A percentile compares a stretch with the other conserved stretches of the same genome.
These are phyloP conservation scores for Alitta virens DNA, from an alignment of 2,888 invertebrate genomes.

Conservation along the genomic window DNA sequence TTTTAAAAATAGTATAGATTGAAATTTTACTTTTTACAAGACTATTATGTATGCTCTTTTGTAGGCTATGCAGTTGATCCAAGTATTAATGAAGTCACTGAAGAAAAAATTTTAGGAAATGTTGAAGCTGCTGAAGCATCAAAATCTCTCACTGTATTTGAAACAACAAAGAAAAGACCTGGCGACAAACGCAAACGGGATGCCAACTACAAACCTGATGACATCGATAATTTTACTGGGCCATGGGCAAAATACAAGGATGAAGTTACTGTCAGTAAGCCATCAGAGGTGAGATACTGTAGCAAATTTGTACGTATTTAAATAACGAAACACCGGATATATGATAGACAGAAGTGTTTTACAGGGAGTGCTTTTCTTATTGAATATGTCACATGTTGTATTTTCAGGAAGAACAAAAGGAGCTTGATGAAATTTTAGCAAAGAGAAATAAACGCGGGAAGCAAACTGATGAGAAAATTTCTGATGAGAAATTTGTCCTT, in stretches of 20 bases:
- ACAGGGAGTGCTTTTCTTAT: too few relatives aligned
- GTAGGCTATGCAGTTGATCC: conserved; percentile 88
- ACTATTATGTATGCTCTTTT: conserved; percentile 64
- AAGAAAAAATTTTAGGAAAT: conserved; percentile 64
- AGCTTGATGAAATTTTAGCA: conserved; percentile 88
- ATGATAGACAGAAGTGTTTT: too few relatives aligned
- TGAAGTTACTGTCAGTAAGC: conserved; percentile 83
- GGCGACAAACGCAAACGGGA: conserved; percentile 68
- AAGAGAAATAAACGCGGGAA: conserved; percentile 79
- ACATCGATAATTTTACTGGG: conserved; percentile 92
- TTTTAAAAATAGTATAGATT: too few relatives aligned
- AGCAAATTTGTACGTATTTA: too few relatives aligned
- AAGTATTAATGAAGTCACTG: conserved; percentile 70
- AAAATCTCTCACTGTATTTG: conserved; percentile 75
- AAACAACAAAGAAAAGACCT: conserved; percentile 66
- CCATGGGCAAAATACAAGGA: conserved; percentile 96
- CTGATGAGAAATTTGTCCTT: conserved; percentile 92
- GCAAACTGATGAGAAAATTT: conserved; percentile 80
- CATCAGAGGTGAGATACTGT: conserved; percentile 79
- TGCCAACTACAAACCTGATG: conserved; percentile 84
- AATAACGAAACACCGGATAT: background rate
- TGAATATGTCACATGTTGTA: background rate
- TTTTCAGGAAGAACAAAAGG: conserved; percentile 79
- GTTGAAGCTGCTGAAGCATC: conserved; percentile 70
- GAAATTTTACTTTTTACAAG: conserved; percentile 86